These are phyloP conservation scores for Salminus brasiliensis DNA, from an alignment of 2,113 vertebrate species.

Conservation along the genomic window DNA sequence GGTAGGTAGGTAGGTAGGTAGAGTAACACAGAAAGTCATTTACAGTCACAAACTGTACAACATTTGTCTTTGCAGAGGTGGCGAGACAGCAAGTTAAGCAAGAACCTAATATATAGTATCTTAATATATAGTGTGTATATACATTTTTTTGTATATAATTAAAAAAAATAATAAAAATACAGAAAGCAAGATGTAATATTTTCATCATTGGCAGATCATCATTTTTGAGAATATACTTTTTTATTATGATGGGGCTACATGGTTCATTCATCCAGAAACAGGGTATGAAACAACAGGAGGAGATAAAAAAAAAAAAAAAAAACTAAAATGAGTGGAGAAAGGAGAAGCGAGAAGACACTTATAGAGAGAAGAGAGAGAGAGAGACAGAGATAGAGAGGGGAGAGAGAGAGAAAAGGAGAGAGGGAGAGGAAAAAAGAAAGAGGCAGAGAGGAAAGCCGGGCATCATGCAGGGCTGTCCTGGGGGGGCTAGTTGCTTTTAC, in stretches of 20 bases:
- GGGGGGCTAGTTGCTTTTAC: slow-evolving; percentile 82
- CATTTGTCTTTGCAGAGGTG: slow-evolving; percentile 70
- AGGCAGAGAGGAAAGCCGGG: slow-evolving; percentile 38
- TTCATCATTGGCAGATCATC: slow-evolving; percentile 66
- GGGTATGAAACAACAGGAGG: slow-evolving; percentile 64
- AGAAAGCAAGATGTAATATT: slow-evolving; percentile 65
- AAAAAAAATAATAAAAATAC: slow-evolving; percentile 77
- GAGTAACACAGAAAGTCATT: slow-evolving; percentile 82
- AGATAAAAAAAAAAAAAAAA: slow-evolving; percentile 70
- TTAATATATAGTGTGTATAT: slow-evolving; percentile 70
- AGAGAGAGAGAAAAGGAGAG: slow-evolving; percentile 56
- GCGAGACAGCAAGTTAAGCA: slow-evolving; percentile 59
- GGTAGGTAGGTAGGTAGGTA: slow-evolving; percentile 62
- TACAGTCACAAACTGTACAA: slow-evolving; percentile 89
- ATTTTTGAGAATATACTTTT: slow-evolving; percentile 72
- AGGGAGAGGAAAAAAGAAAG: slow-evolving; percentile 38
- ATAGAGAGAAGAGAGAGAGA: slow-evolving; percentile 53
- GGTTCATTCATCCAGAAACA: slow-evolving; percentile 72
- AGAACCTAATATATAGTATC: slow-evolving; percentile 72
- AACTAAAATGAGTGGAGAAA: slow-evolving; percentile 40
- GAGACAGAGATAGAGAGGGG: slow-evolving; percentile 32
- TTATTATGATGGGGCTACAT: slow-evolving; percentile 72
- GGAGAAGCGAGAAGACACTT: slow-evolving; percentile 55
- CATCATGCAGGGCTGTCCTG: slow-evolving; percentile 70
- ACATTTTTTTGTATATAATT: slow-evolving; percentile 70